Base-by-base conservation (phyloP, 2,888 invertebrate species). In the Apotomis betuletana region DNA sequence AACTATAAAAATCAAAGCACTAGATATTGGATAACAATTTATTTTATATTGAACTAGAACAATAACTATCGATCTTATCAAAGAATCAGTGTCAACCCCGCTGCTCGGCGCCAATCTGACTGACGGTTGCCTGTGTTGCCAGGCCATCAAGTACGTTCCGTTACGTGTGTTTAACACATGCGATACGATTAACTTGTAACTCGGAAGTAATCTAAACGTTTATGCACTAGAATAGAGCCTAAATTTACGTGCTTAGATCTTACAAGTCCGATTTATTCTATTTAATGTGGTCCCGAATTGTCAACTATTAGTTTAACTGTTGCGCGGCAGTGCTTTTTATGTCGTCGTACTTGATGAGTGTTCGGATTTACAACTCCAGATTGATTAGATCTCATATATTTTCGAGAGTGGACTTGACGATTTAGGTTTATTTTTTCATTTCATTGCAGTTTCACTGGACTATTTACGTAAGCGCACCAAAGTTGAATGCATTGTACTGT, bases 291-390 rank as follows among this genome's bases (percentile, higher is more conserved):
- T 85, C 82, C 85, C 84, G 86, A 90, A 91, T 90, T 88, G 87
- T 89, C 83, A 82, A 86, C 89, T 86, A 89, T 91, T 91, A 90
- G 86, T 86, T 87, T 90, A 89, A 90, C 88, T 87, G 89, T 87
- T 86, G 87, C 86, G 86, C 83, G 83, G 76, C 86, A 85, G 84
- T 86, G 85, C 85, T 87, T 87, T 87, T 86, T 87, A 83, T 86
- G 84, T 88, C 87, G 5, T 41, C 41, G 89, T 90, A 81, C 80
- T 82, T 90, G 89, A 90, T 90, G 82, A 86, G 89, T 87, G 80
- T 78, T 83, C 76, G 77, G 79, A 46, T 62, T 46, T 49, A 13
- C 61, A 38, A 13, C 46, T 54, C 52, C 62, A 36, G 55, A 52
- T 55, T 55, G 54, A 60, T 60, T 68, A 15, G 59, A 13, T 15